Evolutionary conservation across 2,888 invertebrate genomes (phyloP), one percentile per base, ranked within the genome.

Genomic region (Argyra leucocephala): DNA sequence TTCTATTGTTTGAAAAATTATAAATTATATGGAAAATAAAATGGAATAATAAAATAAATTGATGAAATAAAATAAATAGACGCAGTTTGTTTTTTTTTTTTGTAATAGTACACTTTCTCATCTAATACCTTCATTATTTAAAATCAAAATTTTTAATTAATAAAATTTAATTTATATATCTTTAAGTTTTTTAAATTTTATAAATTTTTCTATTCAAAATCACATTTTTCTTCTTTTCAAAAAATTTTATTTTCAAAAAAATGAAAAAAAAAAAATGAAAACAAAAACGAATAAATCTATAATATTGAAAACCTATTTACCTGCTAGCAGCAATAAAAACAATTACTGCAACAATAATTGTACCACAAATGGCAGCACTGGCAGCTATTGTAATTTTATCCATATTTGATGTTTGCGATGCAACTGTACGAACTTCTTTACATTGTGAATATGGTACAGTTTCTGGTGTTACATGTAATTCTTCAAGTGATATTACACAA

Each of bases 301-400:
- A 58, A 23, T 24, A 15, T n/a, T n/a, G n/a, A n/a, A 22, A 24
- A 26, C 26, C 22, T 61, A 67, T 69, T 74, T 70, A 80, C 80
- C 80, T 85, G 71, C 91, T 91, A 23, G 93, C 93, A 62, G 92
- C 91, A 64, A 94, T 88, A 78, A 95, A 93, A 70, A 94, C 88
- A 71, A 94, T 88, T 66, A 94, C 92, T 0, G 93, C 94, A 61
- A 93, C 87, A 67, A 94, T 89, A 72, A 95, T 93, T 59, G 93
- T 93, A 59, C 91, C 92, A 78, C 94, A 94, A 75, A 95, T 94
- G 66, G 93, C 93, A 22, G 93, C 93, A 75, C 93, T 92, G 4
- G 93, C 93, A 24, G 91, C 93, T 74, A 95, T 95, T 64, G 95
- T 94, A 74, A 95, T 93, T 80, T 93, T 94, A 81, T 95, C 95